These are phyloP conservation scores for Neolamprologus modestus DNA, from an alignment of 2,113 vertebrate genomes.

Conservation along the genomic window DNA sequence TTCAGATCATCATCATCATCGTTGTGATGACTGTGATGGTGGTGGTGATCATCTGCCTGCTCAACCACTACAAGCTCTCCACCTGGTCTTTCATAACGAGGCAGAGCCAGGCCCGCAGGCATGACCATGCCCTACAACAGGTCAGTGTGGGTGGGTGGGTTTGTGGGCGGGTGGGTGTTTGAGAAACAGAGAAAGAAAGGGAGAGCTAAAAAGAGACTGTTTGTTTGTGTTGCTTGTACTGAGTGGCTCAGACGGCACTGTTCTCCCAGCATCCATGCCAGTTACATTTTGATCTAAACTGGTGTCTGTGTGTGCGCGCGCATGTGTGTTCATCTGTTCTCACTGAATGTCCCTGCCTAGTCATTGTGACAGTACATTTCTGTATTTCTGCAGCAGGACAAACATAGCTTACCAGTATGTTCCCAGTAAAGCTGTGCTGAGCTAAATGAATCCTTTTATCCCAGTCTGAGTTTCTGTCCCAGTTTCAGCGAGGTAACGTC, in stretches of 20 bases:
- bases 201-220: background rate
- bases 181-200: background rate
- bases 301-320: background rate
- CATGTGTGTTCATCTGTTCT: background rate
- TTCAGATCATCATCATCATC: slow-evolving; percentile 95
- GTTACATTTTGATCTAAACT: background rate
- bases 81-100: slow-evolving; percentile 90
- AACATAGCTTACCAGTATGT: slow-evolving; percentile 23
- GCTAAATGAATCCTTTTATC: slow-evolving; percentile 23
- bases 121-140: slow-evolving; percentile 82
- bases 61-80: slow-evolving; percentile 96
- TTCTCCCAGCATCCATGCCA: background rate
- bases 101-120: slow-evolving; percentile 83
- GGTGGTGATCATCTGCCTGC: slow-evolving; percentile 92
- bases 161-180: background rate
- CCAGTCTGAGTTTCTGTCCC: slow-evolving; percentile 4
- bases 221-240: background rate
- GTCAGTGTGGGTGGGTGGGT: slow-evolving; percentile 67
- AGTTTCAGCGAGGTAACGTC: slow-evolving; percentile 19
- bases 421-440: slow-evolving; percentile 10
- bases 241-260: background rate
- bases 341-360: background rate
- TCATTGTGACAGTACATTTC: background rate
- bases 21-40: slow-evolving; percentile 98
- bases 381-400: slow-evolving; percentile 16